A percentile compares a stretch with the other conserved stretches of the same genome.
Conservation (phyloP, 2,888 invertebrate species). For the Pheosia tremula region DNA sequence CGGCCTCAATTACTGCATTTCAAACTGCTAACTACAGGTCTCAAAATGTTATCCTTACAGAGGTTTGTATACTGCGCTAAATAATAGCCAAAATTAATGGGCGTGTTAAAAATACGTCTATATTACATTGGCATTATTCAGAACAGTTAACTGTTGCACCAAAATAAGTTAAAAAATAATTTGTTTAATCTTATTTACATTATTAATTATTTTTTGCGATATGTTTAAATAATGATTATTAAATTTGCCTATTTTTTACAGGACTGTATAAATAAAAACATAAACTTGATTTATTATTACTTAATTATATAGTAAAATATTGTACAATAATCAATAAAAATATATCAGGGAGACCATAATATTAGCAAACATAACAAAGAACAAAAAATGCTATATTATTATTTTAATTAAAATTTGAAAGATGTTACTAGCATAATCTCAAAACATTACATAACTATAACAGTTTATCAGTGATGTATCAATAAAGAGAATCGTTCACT, state of each 20-base stretch:
- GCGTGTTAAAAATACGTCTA: constrained; percentile 20
- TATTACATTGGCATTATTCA: constrained; percentile 36
- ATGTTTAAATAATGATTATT: constrained; percentile 67
- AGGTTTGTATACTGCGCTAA: constrained; percentile 38
- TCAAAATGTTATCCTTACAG: constrained; percentile 52
- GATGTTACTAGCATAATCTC: constrained; percentile 71
- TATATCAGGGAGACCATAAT: constrained; percentile 62
- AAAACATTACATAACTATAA: constrained; percentile 54
- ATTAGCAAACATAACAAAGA: constrained; percentile 80
- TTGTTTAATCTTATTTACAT: constrained; percentile 70
- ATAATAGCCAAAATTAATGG: constrained; percentile 42
- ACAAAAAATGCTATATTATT: constrained; percentile 56
- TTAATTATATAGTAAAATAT: constrained; percentile 53
- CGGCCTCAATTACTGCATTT: constrained; percentile 53
- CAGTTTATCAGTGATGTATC: constrained; percentile 53
- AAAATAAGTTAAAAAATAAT: constrained; percentile 69
- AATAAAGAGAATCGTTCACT: constrained; percentile 36
- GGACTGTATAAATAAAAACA: constrained; percentile 73
- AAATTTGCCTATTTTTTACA: constrained; percentile 68
- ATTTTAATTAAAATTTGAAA: constrained; percentile 49
- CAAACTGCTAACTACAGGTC: constrained; percentile 47
- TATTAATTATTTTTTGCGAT: constrained; percentile 63
- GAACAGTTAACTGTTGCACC: constrained; percentile 42
- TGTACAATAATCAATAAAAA: constrained; percentile 68
- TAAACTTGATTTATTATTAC: constrained; percentile 63